Percentiles rank a stretch among this genome's conserved stretches.
Conservation (phyloP, 1,140 invertebrate genomes). For the Sycobia sp. region DNA sequence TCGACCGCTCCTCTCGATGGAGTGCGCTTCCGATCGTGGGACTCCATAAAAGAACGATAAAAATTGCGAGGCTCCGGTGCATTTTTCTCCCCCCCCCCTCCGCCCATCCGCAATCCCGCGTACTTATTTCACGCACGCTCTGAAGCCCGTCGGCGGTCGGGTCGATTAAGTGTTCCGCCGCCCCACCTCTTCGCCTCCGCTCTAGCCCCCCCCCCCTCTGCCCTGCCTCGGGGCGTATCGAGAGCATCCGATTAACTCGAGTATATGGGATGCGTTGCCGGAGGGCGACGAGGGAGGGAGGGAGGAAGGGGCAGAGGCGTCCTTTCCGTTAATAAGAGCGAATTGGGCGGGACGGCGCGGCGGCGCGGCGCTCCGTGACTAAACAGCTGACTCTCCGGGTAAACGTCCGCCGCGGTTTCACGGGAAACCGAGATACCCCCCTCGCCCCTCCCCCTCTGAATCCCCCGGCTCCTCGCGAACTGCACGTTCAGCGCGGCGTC, state of each 20-base stretch:
- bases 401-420: too few species aligned
- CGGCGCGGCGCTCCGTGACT: conserved; percentile 30
- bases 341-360: conserved; percentile 37
- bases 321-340: conserved; percentile 47
- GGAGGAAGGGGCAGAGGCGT: conserved; percentile 16
- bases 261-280: neutral
- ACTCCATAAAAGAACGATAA: conserved; percentile 20
- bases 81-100: neutral
- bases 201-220: too few species aligned
- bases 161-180: too few species aligned
- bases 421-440: too few species aligned
- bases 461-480: too few species aligned
- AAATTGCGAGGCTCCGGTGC: conserved; percentile 12
- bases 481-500: too few species aligned
- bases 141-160: too few species aligned
- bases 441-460: too few species aligned
- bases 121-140: too few species aligned
- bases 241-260: conserved; percentile 47
- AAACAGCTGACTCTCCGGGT: conserved; percentile 46
- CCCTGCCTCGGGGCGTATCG: too few species aligned
- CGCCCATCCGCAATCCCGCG: too few species aligned
- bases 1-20: neutral
- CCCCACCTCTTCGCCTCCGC: neutral
- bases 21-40: neutral
- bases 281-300: too few species aligned